Base-by-base conservation (phyloP, 2,797 vertebrate species). In the Picus viridis region DNA sequence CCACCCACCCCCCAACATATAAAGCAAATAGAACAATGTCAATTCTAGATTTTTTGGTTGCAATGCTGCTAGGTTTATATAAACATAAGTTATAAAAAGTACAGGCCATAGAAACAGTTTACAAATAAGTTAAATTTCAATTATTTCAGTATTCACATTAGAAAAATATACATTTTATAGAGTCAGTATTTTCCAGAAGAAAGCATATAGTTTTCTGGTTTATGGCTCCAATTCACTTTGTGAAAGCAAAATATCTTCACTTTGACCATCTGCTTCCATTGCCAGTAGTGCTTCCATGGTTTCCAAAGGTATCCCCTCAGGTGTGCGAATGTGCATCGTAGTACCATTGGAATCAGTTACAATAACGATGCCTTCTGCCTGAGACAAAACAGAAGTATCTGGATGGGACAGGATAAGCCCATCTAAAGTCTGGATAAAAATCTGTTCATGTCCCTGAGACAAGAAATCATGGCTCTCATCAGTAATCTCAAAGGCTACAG, bases 391-490 rank as follows among this genome's bases (percentile, higher is more conserved):
- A 45, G 91, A 94, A 51, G 92, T 92, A 18, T 98, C 98, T 7
- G 97, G 93, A 43, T 98, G 96, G 91, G 98, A 97, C 83, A 98
- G 96, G 19, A 98, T 96, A 43, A 98, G 93, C 68, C 97, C 97
- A 3, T 97, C 97, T 16, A 98, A 97, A 7, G 98, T 98, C 94
- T 98, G 98, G 96, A 98, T 98, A 85, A 98, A 98, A 86, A 98
- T 97, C 74, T 96, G 96, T 78, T 97, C 96, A 0, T 98, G 97
- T 93, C 97, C 97, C 77, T 97, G 97, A 96, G 96, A 91, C 72
- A 93, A 80, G 64, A 96, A 85, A 67, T 95, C 95, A 47, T 94
- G 93, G 93, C 94, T 96, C 56, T 93, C 89, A 18, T 71, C 67
- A 19, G 94, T 92, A 64, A 98, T 95, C 79, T 98, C 97, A 65